Evolutionary conservation across 2,113 vertebrate species (phyloP).

Genomic region (Chloropsis cyanopogon): DNA sequence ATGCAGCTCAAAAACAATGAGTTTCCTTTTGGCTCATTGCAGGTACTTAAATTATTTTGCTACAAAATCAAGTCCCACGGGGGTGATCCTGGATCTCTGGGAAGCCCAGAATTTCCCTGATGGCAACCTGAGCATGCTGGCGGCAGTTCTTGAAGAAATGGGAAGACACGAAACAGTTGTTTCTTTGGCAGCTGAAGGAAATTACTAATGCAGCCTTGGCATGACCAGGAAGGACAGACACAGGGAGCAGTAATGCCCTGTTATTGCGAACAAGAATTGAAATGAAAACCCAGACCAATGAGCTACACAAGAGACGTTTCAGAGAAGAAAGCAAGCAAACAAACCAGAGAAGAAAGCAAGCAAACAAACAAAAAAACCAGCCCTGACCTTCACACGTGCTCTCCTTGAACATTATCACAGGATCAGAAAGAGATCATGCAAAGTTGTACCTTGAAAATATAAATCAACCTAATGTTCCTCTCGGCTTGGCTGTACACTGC

Average conservation of each 20-base stretch:
- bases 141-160: constrained; percentile 93
- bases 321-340: constrained; percentile 40
- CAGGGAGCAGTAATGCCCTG: constrained; percentile 32
- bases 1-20: not conserved
- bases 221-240: constrained; percentile 23
- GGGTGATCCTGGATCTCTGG: constrained; percentile 95
- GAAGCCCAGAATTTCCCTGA: constrained; percentile 96
- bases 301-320: constrained; percentile 59
- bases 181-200: constrained; percentile 83
- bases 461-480: constrained; percentile 76
- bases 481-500: constrained; percentile 86
- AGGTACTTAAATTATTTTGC: constrained; percentile 98
- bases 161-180: constrained; percentile 86
- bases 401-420: constrained; percentile 66
- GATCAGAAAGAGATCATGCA: constrained; percentile 71
- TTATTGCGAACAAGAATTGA: constrained; percentile 16
- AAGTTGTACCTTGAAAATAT: constrained; percentile 78
- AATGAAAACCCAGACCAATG: constrained; percentile 61
- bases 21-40: constrained; percentile 31
- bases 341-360: constrained; percentile 46
- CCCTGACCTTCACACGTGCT: constrained; percentile 54
- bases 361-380: not conserved
- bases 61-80: constrained; percentile 92
- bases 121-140: constrained; percentile 89
- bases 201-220: constrained; percentile 75